Evolutionary conservation across 2,797 vertebrate genomes (phyloP), one percentile per base, ranked within the genome.

Genomic region (Clarias laeviceps): DNA sequence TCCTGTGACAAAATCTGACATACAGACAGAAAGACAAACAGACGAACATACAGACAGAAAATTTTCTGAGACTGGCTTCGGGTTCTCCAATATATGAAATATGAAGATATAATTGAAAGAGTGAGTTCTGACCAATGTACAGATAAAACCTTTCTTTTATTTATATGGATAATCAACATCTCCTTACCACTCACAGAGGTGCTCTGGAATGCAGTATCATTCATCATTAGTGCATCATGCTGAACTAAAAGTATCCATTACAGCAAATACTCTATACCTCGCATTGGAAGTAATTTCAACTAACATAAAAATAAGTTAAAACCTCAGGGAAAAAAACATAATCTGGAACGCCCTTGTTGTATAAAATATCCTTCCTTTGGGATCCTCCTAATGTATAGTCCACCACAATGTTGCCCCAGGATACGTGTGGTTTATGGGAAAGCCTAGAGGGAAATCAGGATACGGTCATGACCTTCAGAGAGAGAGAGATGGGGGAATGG

Each of bases 371-470:
- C 54, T 34, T 77, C 54, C 27, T 59, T 77, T 15, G 9, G 74
- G 74, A 59, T 22, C 18, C 11, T 77, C 18, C 54, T 34, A 59
- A 77, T 14, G 54, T 77, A 34, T 77, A 34, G 74, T 18, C 59
- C 54, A 59, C 29, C 22, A 29, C 22, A 20, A 77, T 77, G 54
- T 24, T 59, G 74, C 27, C 54, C n/a, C 5, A 4, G 54, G 54
- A 77, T 22, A 59, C 17, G 59, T 45, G 2, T 32, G 74, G 29
- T 64, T 76, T 76, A 76, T 76, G 50, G 50, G 50, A 76, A 59
- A 32, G 27, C 27, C 74, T 77, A 59, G 54, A 77, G 54, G 29
- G 74, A 56, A 77, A 77, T 77, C 74, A 77, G 8, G 54, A 77
- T 77, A 76, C 73, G 4, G 73, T 32, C 54, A 59, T 59, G 74